phyloP scores from a whole-genome alignment of 2,113 vertebrate species.

The Ictalurus punctatus region DNA sequence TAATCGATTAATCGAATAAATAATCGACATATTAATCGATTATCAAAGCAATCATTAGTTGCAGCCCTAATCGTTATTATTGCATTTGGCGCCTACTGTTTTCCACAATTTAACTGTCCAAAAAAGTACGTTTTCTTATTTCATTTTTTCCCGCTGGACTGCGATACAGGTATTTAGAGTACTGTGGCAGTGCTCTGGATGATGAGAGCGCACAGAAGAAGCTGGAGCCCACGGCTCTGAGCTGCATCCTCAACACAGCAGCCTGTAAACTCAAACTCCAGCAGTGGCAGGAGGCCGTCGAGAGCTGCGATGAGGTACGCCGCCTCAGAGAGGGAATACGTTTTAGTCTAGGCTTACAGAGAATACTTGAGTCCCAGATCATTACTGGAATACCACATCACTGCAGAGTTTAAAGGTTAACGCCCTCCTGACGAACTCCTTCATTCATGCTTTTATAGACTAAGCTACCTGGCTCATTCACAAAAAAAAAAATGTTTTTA shows the following conservation, averaged over 20 bases:
- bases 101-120: background rate
- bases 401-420: background rate
- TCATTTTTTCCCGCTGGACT: fast-evolving
- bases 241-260: slow-evolving; percentile 87
- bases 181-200: slow-evolving; percentile 73
- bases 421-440: background rate
- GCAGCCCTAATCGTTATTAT: background rate
- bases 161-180: slow-evolving; percentile 82
- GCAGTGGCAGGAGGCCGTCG: slow-evolving; percentile 87
- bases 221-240: slow-evolving; percentile 81
- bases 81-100: background rate
- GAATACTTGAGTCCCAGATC: background rate
- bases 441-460: background rate
- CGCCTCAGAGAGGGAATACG: background rate
- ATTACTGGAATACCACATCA: background rate
- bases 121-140: background rate
- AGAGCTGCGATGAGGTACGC: slow-evolving; percentile 86
- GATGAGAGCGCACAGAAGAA: slow-evolving; percentile 71
- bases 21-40: too few species aligned
- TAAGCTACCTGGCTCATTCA: background rate
- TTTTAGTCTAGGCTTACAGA: background rate
- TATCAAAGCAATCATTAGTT: too few species aligned
- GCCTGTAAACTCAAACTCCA: slow-evolving; percentile 90
- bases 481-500: background rate
- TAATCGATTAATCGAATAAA: too few species aligned